A percentile compares a stretch with the other conserved stretches of the same genome.
Conservation (phyloP, 2,113 vertebrate species). For the Rana temporaria region DNA sequence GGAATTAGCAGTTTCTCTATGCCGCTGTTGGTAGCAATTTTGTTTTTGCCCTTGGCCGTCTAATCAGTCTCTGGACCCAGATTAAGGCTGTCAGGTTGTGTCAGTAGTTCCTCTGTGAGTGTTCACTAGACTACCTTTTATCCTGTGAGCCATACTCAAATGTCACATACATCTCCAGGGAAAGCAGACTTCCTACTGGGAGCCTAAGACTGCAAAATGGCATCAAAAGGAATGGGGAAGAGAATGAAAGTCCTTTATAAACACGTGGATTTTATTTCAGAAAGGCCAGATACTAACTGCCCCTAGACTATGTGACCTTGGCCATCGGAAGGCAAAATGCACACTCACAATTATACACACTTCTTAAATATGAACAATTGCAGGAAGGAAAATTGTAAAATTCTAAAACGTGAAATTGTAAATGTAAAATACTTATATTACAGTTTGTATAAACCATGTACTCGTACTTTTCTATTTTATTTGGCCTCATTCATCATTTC, state of each 20-base stretch:
- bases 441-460: no score
- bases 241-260: conserved; percentile 67
- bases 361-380: no score
- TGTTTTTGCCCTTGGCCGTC: conserved; percentile 61
- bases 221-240: conserved; percentile 59
- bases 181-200: conserved; percentile 72
- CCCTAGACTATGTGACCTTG: no score
- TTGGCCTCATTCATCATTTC: no score
- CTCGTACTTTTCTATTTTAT: no score
- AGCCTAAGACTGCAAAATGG: conserved; percentile 72
- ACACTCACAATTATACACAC: no score
- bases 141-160: conserved; percentile 78
- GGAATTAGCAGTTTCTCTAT: conserved; percentile 28
- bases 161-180: conserved; percentile 78
- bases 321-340: no score
- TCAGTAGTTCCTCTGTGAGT: conserved; percentile 72
- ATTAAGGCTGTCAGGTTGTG: conserved; percentile 76
- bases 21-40: conserved; percentile 45
- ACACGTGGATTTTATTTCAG: conserved; percentile 61
- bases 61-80: conserved; percentile 68
- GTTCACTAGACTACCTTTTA: conserved; percentile 75
- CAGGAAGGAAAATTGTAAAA: no score
- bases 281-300: conserved; percentile 13
- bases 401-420: no score
- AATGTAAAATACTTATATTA: no score